Percentiles rank a stretch among this genome's conserved stretches.
Conservation (phyloP, 2,888 invertebrate genomes). For the Cylloceria caligata region DNA sequence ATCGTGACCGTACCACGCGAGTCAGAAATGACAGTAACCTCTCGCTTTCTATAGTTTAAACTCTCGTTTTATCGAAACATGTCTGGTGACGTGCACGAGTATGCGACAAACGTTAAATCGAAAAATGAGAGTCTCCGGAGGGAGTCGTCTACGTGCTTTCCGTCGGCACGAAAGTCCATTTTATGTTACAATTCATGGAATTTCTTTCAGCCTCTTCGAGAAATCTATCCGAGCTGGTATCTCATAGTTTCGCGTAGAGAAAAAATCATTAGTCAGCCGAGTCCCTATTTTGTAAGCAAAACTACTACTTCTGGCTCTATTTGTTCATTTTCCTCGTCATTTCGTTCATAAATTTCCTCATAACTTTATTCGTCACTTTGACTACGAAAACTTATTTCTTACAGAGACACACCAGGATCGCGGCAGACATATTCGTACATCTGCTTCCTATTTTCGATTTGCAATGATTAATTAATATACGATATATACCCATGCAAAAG, state of each 20-base stretch:
- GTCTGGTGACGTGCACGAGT: not conserved
- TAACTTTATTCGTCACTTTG: too few species aligned
- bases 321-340: conserved; percentile 6
- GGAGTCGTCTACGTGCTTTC: conserved; percentile 4
- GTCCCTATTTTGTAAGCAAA: too few species aligned
- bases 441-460: conserved; percentile 41
- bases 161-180: not conserved
- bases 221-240: not conserved
- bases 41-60: conserved; percentile 46
- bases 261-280: not conserved
- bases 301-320: too few species aligned
- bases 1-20: conserved; percentile 41
- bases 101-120: conserved; percentile 47
- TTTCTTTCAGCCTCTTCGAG: not conserved
- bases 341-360: too few species aligned
- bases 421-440: conserved; percentile 6
- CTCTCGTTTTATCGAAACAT: conserved; percentile 58
- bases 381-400: too few species aligned
- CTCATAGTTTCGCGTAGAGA: not conserved
- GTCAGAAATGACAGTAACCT: conserved; percentile 39
- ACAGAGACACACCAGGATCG: conserved; percentile 11
- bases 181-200: not conserved
- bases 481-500: conserved; percentile 36
- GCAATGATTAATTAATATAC: conserved; percentile 62
- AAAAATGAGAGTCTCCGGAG: conserved; percentile 52